Base-by-base conservation (phyloP, 2,797 vertebrate species). In the Dendrocincla fuliginosa region DNA sequence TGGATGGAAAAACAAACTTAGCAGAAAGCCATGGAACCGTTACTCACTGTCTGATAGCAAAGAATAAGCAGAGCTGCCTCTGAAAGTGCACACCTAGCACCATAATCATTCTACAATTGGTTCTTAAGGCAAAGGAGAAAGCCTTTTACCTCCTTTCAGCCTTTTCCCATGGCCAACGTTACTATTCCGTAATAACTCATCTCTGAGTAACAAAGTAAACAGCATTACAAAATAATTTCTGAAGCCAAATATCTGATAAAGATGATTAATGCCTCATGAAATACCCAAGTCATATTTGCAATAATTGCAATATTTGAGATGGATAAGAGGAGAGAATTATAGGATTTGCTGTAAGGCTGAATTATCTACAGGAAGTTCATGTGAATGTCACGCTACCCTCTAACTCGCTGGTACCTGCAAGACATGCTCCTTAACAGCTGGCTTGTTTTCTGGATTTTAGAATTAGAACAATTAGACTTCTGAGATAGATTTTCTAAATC, bases 181-280 rank as follows among this genome's bases (percentile, higher is more conserved):
- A 37, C 65, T 63, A 59, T 84, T 92, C 85, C 46, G 57, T 70
- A 95, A 86, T 93, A 94, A 93, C 59, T 87, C 90, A 90, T 87
- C 57, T 88, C 93, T 96, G 96, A 97, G 93, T 94, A 96, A 97
- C 73, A 95, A 96, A 95, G 94, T 80, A 95, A 97, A 94, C 65
- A 96, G 55, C 68, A 91, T 97, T 96, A 94, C 93, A 90, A 96
- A 96, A 94, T 79, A 93, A 96, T 91, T 96, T 93, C 94, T 95
- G 81, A 92, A 84, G 80, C 79, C 79, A 96, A 95, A 90, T 84
- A 93, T 93, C 96, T 96, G 96, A 97, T 96, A 95, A 92, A 73
- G 78, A 73, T 96, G 95, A 96, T 89, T 95, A 97, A 95, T 96
- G 85, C 63, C 50, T 95, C 93, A 14, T 84, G 85, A 90, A 96